Conservation (phyloP, 2,888 invertebrate species). For the Pseudoips prasinana region DNA sequence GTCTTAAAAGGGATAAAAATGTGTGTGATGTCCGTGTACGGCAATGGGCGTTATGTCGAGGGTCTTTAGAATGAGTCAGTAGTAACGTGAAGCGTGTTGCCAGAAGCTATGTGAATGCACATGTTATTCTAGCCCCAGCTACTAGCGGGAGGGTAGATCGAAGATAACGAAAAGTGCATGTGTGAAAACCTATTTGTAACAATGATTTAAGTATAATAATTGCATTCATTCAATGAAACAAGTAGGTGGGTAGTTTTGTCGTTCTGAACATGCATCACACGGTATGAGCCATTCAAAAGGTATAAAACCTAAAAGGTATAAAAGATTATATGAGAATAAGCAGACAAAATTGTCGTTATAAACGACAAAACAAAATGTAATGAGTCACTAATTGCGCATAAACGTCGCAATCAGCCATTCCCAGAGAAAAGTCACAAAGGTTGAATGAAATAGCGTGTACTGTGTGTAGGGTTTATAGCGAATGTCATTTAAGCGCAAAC, state of each 20-base stretch:
- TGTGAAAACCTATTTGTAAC: no score
- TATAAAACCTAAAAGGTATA: slow-evolving; percentile 44
- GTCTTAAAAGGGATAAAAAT: slow-evolving; percentile 64
- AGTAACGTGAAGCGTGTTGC: slow-evolving; percentile 1
- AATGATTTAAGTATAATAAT: no score
- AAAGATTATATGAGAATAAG: slow-evolving; percentile 50
- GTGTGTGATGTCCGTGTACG: slow-evolving; percentile 54
- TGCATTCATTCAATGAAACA: no score
- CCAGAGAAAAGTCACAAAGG: slow-evolving; percentile 34
- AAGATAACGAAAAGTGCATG: no score
- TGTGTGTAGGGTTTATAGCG: no score
- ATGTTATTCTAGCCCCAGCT: slow-evolving; percentile 14
- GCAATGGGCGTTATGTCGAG: slow-evolving; percentile 41
- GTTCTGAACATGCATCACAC: not conserved
- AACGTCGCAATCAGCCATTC: slow-evolving; percentile 66
- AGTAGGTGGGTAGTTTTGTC: no score
- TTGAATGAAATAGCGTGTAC: slow-evolving; percentile 41
- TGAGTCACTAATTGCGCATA: slow-evolving; percentile 66
- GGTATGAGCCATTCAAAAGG: slow-evolving; percentile 42
- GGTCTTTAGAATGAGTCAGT: slow-evolving; percentile 48
- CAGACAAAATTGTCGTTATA: slow-evolving; percentile 44
- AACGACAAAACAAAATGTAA: slow-evolving; percentile 61
- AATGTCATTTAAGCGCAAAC: no score
- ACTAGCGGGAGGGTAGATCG: no score
- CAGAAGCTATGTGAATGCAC: slow-evolving; percentile 19